These are phyloP conservation scores for Nerophis lumbriciformis DNA, from an alignment of 2,113 vertebrate genomes.

Conservation along the genomic window DNA sequence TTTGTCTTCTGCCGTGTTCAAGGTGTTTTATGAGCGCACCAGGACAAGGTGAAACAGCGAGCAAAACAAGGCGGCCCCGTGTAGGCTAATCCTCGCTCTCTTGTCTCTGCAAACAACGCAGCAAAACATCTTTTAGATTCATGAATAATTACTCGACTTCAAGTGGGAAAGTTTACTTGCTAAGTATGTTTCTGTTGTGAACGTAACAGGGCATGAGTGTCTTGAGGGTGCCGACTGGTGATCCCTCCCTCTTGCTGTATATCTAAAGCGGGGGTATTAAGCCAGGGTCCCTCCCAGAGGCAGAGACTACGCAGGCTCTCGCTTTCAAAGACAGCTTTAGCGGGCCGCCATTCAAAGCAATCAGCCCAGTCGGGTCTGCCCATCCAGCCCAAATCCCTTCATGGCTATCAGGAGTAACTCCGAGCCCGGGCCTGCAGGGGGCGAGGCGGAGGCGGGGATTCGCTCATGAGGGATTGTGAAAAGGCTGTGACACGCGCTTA, in stretches of 20 bases:
- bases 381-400: constrained; percentile 76
- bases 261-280: constrained; percentile 68
- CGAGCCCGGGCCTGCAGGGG: constrained; percentile 67
- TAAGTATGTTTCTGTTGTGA: constrained; percentile 51
- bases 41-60: constrained; percentile 69
- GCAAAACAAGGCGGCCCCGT: constrained; percentile 49
- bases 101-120: constrained; percentile 11
- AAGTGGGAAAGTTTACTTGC: constrained; percentile 53
- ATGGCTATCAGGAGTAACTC: constrained; percentile 70
- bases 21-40: constrained; percentile 72
- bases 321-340: constrained; percentile 72
- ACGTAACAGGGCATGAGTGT: constrained; percentile 30
- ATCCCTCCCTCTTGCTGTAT: constrained; percentile 64
- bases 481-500: constrained; percentile 76
- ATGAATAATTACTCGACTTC: constrained; percentile 16
- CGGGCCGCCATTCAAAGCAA: constrained; percentile 70
- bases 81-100: constrained; percentile 37
- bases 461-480: constrained; percentile 69
- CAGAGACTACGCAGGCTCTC: constrained; percentile 67
- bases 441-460: constrained; percentile 65
- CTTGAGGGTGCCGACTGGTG: constrained; percentile 58
- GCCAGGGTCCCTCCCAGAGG: constrained; percentile 67
- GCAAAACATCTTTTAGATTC: background rate
- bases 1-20: constrained; percentile 75
- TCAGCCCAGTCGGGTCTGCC: constrained; percentile 70